A percentile compares a stretch with the other conserved stretches of the same genome.
These are phyloP conservation scores for Melanocharis versteri DNA, from an alignment of 2,113 vertebrate genomes.

Conservation along the genomic window DNA sequence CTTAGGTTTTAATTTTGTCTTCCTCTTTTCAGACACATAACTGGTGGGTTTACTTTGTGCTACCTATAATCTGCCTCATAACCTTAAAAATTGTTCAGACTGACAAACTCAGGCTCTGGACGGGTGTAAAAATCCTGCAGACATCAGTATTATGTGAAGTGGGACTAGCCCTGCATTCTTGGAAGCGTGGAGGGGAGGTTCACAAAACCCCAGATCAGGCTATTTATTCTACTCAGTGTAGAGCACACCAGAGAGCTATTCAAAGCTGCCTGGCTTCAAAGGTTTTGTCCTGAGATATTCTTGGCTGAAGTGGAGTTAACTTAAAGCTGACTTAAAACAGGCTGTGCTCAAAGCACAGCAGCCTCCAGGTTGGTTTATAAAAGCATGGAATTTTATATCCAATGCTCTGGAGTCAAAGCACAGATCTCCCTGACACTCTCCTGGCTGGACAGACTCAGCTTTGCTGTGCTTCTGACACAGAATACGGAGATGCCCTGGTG, in stretches of 20 bases:
- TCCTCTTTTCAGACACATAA: not conserved
- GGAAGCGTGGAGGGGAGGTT: not conserved
- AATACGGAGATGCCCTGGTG: not conserved
- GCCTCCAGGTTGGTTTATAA: not conserved
- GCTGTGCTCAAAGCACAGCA: not conserved
- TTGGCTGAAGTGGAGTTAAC: not conserved
- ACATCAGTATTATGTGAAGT: not conserved
- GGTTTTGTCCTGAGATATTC: not conserved
- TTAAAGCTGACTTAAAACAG: not conserved
- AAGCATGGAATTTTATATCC: not conserved
- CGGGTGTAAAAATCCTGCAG: not conserved
- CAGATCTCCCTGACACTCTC: not conserved
- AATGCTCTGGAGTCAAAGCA: not conserved
- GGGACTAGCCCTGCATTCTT: not conserved
- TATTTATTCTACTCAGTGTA: not conserved
- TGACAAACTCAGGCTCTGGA: not conserved
- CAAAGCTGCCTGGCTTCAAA: conserved; percentile 22
- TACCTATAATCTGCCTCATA: not conserved
- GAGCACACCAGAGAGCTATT: not conserved
- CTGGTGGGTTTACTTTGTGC: not conserved
- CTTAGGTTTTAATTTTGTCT: not conserved
- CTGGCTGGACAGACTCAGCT: not conserved
- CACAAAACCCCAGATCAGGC: not conserved
- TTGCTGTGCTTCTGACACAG: not conserved
- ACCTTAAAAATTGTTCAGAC: not conserved